Base-by-base conservation (phyloP, 2,888 invertebrate species). In the Thumatha senex region DNA sequence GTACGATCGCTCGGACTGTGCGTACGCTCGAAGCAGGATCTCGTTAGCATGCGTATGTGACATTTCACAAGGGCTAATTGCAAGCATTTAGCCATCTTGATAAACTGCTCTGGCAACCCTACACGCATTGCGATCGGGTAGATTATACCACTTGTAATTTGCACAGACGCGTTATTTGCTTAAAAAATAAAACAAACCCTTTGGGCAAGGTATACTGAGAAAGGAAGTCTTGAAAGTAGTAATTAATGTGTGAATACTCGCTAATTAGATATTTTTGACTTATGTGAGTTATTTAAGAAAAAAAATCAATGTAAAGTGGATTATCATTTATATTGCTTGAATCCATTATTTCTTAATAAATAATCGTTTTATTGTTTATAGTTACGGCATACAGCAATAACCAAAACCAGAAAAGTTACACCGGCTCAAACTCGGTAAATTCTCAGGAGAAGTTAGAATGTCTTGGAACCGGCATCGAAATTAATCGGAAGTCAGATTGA, bases 61-160 rank as follows among this genome's bases (percentile, higher is more conserved):
- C 90, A 90, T 91, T 91, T 91, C 90, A 86, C 90, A 85, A 83
- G 81, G 75, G 82, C 89, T 90, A 91, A 90, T 91, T 90, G 89
- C 86, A 74, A 83, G 82, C 87, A 82, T 89, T 89, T 90, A 89
- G 88, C 86, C 87, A 86, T 89, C 84, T 85, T 83, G 89, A 91
- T 89, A 88, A 88, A 86, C 84, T 79, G 78, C 80, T 75, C 74
- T 76, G 73, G 72, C 72, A 74, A 72, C 74, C 64, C 76, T 75
- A 76, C 77, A 82, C 80, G 79, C 77, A 76, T 77, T 70, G 74
- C 67, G 57, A 58, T 63, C 61, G 53, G 68, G 68, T 71, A 74
- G 73, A 80, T 56, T 70, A 67, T 56, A 54, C 52, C 46, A 57
- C 57, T 40, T 49, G 56, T 60, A 68, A 61, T 60, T 63, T 63